Base-by-base conservation (phyloP, 2,797 vertebrate genomes). In the Phalloptychus januarius region DNA sequence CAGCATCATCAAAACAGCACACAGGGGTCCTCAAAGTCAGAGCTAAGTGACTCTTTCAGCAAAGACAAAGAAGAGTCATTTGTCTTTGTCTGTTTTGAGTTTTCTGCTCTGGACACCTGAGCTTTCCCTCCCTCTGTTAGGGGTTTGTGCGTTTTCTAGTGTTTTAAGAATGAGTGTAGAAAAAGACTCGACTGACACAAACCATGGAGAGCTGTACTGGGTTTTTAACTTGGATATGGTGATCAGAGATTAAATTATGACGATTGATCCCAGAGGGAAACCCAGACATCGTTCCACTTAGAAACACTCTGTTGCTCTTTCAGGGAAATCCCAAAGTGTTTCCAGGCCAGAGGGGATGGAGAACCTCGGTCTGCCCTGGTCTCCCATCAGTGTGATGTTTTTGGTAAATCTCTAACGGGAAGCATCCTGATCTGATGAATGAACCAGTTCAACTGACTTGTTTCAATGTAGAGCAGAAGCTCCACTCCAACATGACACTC, bases 71-170 rank as follows among this genome's bases (percentile, higher is more conserved):
- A 73, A 81, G 74, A 69, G 63, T 88, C 82, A 85, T 89, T 76
- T 85, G 75, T 86, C 85, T 85, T 75, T 79, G 89, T 89, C 85
- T 86, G 77, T 77, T 83, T 77, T 54, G 75, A 84, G 78, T 79
- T 83, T 83, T 85, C 75, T 70, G 75, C 48, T 38, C 15, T 0
- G 78, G 79, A 91, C 87, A 90, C 79, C 91, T 88, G 77, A 83
- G 80, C 69, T 76, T 45, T 72, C 52, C 81, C 79, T 80, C 50
- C 42, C 74, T 45, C 63, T 25, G 73, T 76, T 7, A 67, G 18
- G 40, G 77, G 1, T 71, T 11, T 2, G 16, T 65, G 75, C 25
- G 54, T 76, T 82, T 86, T 85, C 8, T 77, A 71, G 81, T 63
- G 74, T 82, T 76, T 71, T 70, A 65, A 45, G 44, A 63, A 46